Percentiles rank a stretch among this genome's conserved stretches.
These are phyloP conservation scores for Latrodectus elegans DNA, from an alignment of 2,888 invertebrate genomes.

Conservation along the genomic window DNA sequence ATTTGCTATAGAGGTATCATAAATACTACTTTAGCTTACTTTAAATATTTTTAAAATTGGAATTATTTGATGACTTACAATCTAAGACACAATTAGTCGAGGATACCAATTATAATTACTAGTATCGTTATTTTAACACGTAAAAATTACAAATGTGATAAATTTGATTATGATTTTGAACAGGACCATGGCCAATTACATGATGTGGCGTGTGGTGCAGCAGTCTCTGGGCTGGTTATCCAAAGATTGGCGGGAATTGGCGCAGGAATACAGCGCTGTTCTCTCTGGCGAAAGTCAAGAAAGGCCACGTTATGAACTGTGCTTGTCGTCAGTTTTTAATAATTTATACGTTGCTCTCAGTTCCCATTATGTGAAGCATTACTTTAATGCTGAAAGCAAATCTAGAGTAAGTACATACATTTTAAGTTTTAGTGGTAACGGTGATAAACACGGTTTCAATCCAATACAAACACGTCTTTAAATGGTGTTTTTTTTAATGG, in stretches of 20 bases:
- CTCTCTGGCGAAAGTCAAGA: slow-evolving; percentile 80
- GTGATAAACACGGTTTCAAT: too few species aligned
- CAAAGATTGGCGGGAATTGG: slow-evolving; percentile 80
- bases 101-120: too few species aligned
- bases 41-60: not conserved
- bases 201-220: slow-evolving; percentile 88
- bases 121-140: too few species aligned
- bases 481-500: too few species aligned
- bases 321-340: slow-evolving; percentile 79
- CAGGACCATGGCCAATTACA: slow-evolving; percentile 89
- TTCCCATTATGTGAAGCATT: slow-evolving; percentile 88
- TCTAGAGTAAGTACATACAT: slow-evolving; percentile 76
- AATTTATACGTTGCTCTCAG: slow-evolving; percentile 69
- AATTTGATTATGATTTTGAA: not conserved
- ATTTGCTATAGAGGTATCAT: too few species aligned
- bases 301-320: slow-evolving; percentile 93
- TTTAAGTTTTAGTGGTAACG: not conserved
- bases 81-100: too few species aligned
- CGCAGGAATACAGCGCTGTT: slow-evolving; percentile 86
- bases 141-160: not conserved
- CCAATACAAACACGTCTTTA: too few species aligned
- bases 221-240: slow-evolving; percentile 69
- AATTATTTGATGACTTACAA: not conserved
- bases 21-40: too few species aligned
- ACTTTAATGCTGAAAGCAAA: slow-evolving; percentile 90